Evolutionary conservation across 1,140 invertebrate genomes (phyloP), one percentile per base, ranked within the genome.

Genomic region (Formica exsecta): DNA sequence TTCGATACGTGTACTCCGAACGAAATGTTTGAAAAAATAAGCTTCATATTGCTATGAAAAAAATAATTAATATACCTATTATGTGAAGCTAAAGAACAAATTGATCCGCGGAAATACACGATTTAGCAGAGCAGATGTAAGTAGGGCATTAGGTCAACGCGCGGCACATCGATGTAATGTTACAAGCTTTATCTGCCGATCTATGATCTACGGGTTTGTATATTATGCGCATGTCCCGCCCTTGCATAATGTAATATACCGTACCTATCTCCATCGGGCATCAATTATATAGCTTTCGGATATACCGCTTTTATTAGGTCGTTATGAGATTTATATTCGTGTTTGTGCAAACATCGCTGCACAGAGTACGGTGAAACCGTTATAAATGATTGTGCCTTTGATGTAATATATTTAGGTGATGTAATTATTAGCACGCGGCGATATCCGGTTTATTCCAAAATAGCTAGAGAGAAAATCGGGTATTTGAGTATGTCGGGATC

Each of bases 81-180:
- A n/a, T 11, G 38, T 54, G 16, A 70, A 66, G 16, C 3, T 32
- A 51, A 65, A 77, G 29, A 29, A 68, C n/a, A 86, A 92, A 92
- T 92, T 89, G 80, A 70, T 57, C 32, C 36, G 38, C 9, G 13
- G 11, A 74, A 73, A 44, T 41, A 25, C 38, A 61, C 19, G 54
- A 77, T 77, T 77, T 65, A 77, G 59, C 19, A 44, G 25, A 22
- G 36, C 38, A 86, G 77, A 57, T 66, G 75, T 41, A 92, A 90
- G 68, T 92, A 54, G 90, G 89, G 87, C 89, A 92, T 86, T 92
- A 64, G 90, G 91, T 92, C 89, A 91, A 54, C 87, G 68, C 85
- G 77, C 77, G 77, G 71, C 85, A 81, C 66, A 89, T 90, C 87
- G 87, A 91, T 89, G 88, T 80, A 66, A 86, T 68, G 51, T 74